Evolutionary conservation across 1,140 invertebrate species (phyloP).

Genomic region (Bombus waltoni): DNA sequence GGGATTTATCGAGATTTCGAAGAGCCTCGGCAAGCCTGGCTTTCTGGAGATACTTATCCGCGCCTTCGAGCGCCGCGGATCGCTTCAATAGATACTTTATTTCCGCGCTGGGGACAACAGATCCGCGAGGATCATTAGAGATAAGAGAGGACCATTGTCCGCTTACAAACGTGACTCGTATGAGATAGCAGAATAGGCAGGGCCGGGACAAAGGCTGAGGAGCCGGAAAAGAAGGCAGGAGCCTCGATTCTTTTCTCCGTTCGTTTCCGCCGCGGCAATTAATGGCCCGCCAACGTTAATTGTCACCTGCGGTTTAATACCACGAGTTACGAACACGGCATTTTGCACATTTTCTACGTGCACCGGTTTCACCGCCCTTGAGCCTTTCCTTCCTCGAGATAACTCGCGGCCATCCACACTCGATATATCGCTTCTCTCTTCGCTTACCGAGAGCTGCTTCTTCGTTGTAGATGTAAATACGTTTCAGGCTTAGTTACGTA

Average conservation of each 20-base stretch:
- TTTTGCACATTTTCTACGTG: slow-evolving; percentile 16
- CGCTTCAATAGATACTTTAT: slow-evolving; percentile 50
- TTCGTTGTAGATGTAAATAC: neutral
- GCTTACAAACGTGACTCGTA: slow-evolving; percentile 54
- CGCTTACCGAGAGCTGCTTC: neutral
- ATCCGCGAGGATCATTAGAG: slow-evolving; percentile 57
- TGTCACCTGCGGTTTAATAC: slow-evolving; percentile 51
- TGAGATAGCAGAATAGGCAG: slow-evolving; percentile 49
- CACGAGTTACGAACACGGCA: slow-evolving; percentile 39
- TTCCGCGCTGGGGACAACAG: slow-evolving; percentile 33
- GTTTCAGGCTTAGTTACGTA: neutral
- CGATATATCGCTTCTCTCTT: neutral
- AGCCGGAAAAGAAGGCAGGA: slow-evolving; percentile 11
- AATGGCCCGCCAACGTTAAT: slow-evolving; percentile 51
- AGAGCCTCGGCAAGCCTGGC: neutral
- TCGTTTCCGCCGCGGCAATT: slow-evolving; percentile 42
- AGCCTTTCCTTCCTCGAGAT: neutral
- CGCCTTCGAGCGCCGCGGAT: slow-evolving; percentile 39
- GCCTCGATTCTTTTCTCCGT: slow-evolving; percentile 7
- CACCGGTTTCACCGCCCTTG: neutral
- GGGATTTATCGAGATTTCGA: slow-evolving; percentile 28
- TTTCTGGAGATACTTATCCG: slow-evolving; percentile 46
- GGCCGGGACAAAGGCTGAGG: neutral
- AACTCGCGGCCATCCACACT: neutral
- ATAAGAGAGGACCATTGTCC: slow-evolving; percentile 54